phyloP scores from a whole-genome alignment of 1,140 invertebrate species.

The Planococcus citri region DNA sequence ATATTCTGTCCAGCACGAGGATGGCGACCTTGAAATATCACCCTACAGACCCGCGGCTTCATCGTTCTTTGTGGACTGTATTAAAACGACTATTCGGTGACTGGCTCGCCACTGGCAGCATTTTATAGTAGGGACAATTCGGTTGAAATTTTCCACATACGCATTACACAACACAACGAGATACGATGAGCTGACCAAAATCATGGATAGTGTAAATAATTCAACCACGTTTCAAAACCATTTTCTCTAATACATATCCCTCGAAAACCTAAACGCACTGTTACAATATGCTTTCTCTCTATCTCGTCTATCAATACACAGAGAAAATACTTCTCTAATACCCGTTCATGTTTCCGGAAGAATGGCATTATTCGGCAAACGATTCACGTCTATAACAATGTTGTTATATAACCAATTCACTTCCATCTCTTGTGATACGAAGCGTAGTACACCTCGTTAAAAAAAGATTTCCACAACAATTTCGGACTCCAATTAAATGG shows the following conservation, averaged over 20 bases:
- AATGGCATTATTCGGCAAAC: not conserved
- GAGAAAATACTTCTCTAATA: not conserved
- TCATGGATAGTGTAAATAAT: constrained; percentile 8
- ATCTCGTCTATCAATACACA: not conserved
- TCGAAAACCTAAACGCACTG: too few relatives aligned
- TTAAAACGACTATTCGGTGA: too few relatives aligned
- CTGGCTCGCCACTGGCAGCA: too few relatives aligned
- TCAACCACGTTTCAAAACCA: constrained; percentile 1
- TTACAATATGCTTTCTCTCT: too few relatives aligned
- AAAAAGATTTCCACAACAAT: not conserved
- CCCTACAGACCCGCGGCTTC: too few relatives aligned
- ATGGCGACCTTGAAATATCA: too few relatives aligned
- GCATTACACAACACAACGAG: too few relatives aligned
- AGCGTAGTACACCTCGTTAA: not conserved
- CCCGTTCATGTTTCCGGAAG: constrained; percentile 1
- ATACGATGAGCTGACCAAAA: not conserved
- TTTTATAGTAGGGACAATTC: too few relatives aligned
- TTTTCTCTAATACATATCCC: not conserved
- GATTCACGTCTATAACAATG: constrained; percentile 2
- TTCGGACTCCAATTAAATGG: not conserved
- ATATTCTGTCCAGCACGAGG: too few relatives aligned
- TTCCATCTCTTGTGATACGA: not conserved
- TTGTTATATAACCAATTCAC: constrained; percentile 2
- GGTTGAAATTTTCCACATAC: too few relatives aligned
- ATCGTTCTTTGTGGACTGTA: too few relatives aligned